These are phyloP conservation scores for Halichondria panicea DNA, from an alignment of 37 sponge, comb jelly and placozoan genomes.

Conservation along the genomic window DNA sequence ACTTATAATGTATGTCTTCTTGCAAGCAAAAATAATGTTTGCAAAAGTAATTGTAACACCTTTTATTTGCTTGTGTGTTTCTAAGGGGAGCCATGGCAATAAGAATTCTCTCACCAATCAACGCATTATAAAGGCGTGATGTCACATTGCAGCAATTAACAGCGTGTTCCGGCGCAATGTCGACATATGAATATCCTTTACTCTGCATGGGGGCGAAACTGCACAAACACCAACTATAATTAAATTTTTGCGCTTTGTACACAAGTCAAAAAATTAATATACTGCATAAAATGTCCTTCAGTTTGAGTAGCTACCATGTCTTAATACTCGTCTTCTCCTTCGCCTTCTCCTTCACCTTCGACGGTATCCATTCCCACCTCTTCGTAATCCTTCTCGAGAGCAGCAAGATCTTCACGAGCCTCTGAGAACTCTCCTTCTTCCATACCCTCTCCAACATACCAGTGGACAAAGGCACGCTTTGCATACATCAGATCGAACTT, in stretches of 20 bases:
- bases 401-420: slow-evolving; percentile 95
- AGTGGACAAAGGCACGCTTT: slow-evolving; percentile 98
- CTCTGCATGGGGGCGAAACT: too few relatives aligned
- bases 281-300: not conserved
- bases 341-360: slow-evolving; percentile 79
- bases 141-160: not conserved
- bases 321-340: slow-evolving; percentile 87
- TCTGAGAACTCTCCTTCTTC: slow-evolving; percentile 98
- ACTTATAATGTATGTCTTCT: not conserved
- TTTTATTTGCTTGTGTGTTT: too few relatives aligned
- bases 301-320: too few relatives aligned
- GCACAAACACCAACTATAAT: not conserved
- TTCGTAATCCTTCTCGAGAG: slow-evolving; percentile 94
- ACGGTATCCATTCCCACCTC: slow-evolving; percentile 86
- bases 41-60: not conserved
- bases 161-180: too few relatives aligned
- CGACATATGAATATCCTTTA: too few relatives aligned
- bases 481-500: slow-evolving; percentile 99
- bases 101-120: not conserved
- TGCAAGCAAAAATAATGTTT: not conserved
- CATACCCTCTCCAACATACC: slow-evolving; percentile 98
- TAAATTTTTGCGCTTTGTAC: not conserved
- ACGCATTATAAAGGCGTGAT: too few relatives aligned
- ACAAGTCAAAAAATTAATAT: not conserved
- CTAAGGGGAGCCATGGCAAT: too few relatives aligned